Base-by-base conservation (phyloP, 2,888 invertebrate species). In the Trissolcus brochymenae region DNA sequence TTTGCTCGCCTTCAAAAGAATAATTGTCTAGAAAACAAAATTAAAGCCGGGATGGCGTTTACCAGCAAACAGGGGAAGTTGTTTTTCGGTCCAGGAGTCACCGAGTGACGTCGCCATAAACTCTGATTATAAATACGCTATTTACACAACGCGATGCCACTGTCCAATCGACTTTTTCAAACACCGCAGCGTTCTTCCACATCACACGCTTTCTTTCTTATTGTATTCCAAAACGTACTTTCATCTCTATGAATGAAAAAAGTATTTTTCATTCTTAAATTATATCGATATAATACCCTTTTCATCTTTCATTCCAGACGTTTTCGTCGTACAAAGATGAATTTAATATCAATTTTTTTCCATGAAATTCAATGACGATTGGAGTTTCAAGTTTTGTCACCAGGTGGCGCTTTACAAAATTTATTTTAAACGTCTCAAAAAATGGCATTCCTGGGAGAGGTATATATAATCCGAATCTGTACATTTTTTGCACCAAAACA, bases 11-110 rank as follows among this genome's bases (percentile, higher is more conserved):
- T 25, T 51, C 49, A 57, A 60, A 21, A 29, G 49, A 50, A 56
- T 21, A n/a, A 54, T 43, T 29, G 54, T 51, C 51, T 35, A 19
- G 54, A 57, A 56, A 40, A 14, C n/a, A 61, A 55, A 61, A 46
- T 46, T n/a, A 46, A 3, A 46, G 1, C 3, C 43, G 53, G 53
- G 49, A 35, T 54, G 35, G 25, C 17, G 41, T 67, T 62, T 62
- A 43, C 53, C 49, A 41, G 66, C 29, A 2, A 66, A 50, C 41
- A 55, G 25, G 56, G 29, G 61, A 66, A 66, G 53, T 62, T 50
- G 51, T 62, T 67, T 74, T 74, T 61, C 67, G 57, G 74, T 67
- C 57, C 62, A 59, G 46, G 51, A 57, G 53, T 57, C 62, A 53
- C 56, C 50, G 59, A 64, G 43, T 49, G 72, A 59, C 54, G 65